Evolutionary conservation across 2,888 invertebrate species (phyloP).

Genomic region (Erynnis tages): DNA sequence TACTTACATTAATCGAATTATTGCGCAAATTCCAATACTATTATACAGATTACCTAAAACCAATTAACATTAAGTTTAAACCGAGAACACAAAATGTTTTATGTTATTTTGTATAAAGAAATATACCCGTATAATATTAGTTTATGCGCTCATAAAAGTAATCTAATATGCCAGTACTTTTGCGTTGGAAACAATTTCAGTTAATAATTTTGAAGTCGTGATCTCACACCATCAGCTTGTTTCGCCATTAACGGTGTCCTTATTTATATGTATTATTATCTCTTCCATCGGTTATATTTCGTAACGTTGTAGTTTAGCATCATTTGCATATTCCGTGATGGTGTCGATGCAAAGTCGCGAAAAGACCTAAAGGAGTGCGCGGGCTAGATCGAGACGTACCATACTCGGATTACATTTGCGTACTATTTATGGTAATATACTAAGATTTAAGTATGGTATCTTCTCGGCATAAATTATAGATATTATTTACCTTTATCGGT

Average conservation of each 20-base stretch:
- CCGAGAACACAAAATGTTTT: slow-evolving; percentile 7
- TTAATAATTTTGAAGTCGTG: slow-evolving; percentile 67
- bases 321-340: slow-evolving; percentile 72
- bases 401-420: slow-evolving; percentile 20
- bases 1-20: not conserved
- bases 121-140: slow-evolving; percentile 28
- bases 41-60: not conserved
- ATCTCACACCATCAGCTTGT: slow-evolving; percentile 71
- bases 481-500: no score
- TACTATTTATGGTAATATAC: slow-evolving; percentile 4
- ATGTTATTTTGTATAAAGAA: slow-evolving; percentile 14
- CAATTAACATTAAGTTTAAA: slow-evolving; percentile 15
- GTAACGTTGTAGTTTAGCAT: slow-evolving; percentile 64
- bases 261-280: slow-evolving; percentile 75
- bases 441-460: not conserved
- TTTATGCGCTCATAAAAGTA: slow-evolving; percentile 36
- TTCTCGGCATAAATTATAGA: not conserved
- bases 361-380: slow-evolving; percentile 13
- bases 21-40: not conserved
- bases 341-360: slow-evolving; percentile 42
- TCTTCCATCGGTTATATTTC: slow-evolving; percentile 64
- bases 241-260: slow-evolving; percentile 72
- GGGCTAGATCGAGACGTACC: slow-evolving; percentile 19
- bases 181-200: slow-evolving; percentile 58
- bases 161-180: slow-evolving; percentile 42